Evolutionary conservation across 2,888 invertebrate genomes (phyloP), one percentile per base, ranked within the genome.

Genomic region (Dolichomitus sp.): DNA sequence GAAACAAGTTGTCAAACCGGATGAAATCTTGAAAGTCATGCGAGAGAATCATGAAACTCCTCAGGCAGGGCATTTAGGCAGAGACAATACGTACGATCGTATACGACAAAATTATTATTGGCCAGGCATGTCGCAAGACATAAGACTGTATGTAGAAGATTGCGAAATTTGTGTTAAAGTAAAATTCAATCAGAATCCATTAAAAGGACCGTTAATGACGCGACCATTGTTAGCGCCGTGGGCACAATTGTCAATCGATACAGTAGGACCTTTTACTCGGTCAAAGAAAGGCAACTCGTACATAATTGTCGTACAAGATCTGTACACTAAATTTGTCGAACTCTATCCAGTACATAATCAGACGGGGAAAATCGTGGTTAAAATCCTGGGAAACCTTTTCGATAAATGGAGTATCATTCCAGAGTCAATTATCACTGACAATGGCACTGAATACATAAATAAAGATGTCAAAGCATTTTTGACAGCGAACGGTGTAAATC

Each of bases 391-490:
- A 2, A 37, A 37, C 0, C 6, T 77, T n/a, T 77, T 80, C 19
- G 66, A 80, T 7, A 42, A 57, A 12, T 73, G 72, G 77, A 77
- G 83, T 54, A 23, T 40, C 0, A 66, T 27, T 0, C 83, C 80
- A 6, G 70, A 74, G 0, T 73, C 74, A 27, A 54, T 80, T 12
- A 63, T 84, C 12, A 70, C 82, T 0, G 84, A 83, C 45, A 83
- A 83, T 12, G 84, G 84, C 1, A 65, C 33, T 0, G 79, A 85
- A 33, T 85, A 76, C 9, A 1, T 78, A 2, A 83, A 85, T 48
- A 75, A 73, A 73, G 73, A 80, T 1, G 85, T 85, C 2, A 50
- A 48, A 42, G 63, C 59, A 33, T 73, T 72, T 1, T 48, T 83
- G 7, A 33, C 17, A 2, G 48, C 61, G 14, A 17, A 66, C 23